Base-by-base conservation (phyloP, 2,888 invertebrate genomes). In the Andricus quercusramuli region DNA sequence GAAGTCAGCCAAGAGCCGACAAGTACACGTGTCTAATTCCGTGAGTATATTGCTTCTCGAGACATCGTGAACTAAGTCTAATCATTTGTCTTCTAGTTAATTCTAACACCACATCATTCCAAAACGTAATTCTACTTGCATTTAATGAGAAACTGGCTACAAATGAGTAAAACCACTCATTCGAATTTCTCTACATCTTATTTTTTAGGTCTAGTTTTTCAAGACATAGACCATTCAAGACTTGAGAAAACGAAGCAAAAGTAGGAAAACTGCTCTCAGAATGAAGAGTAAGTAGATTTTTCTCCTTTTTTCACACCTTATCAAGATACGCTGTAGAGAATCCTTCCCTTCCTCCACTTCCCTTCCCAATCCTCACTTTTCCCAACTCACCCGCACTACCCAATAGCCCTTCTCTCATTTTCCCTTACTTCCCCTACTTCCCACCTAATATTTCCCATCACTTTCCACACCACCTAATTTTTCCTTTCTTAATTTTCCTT, bases 31-130 rank as follows among this genome's bases (percentile, higher is more conserved):
- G 83, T 86, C 87, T 88, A 88, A 88, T 88, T 88, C 85, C 78
- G 82, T 78, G 83, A 81, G 85, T 86, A 88, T 88, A 88, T 88
- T 88, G 88, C 86, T 86, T 87, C 86, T 86, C 85, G 83, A 87
- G 86, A 85, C 85, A 44, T 44, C 87, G 84, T 86, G 85, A 84
- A 83, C 87, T 86, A 88, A 88, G 85, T 86, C 87, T 88, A 87
- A 87, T 87, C 88, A 88, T 88, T 88, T 86, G 88, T 88, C 87
- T 88, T 85, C 87, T 88, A 85, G 86, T 86, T 85, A 85, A 86
- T 83, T 85, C 76, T 84, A 80, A 84, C 83, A 83, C 83, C 62
- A 78, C 85, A 83, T 67, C 82, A 56, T 74, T 56, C n/a, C 78
- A 82, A 83, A 83, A 17, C 83, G 84, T 86, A 84, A 85, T 86